phyloP scores from a whole-genome alignment of 2,888 invertebrate genomes.

The Limenitis camilla region DNA sequence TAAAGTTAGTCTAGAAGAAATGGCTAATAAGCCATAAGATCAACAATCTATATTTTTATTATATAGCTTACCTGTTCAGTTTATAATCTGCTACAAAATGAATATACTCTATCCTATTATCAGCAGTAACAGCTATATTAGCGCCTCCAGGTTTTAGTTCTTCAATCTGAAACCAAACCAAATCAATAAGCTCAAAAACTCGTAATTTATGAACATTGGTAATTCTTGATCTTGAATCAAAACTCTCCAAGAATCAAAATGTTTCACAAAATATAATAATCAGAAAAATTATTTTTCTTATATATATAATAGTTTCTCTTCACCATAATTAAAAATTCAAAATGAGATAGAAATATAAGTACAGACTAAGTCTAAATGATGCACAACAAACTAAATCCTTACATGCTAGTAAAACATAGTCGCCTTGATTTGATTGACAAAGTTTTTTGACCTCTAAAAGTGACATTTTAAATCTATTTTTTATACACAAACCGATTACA shows the following conservation, averaged over 20 bases:
- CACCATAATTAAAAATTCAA: no score
- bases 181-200: not conserved
- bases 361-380: no score
- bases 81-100: constrained; percentile 97
- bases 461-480: no score
- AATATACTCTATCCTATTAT: constrained; percentile 96
- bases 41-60: not conserved
- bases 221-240: no score
- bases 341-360: no score
- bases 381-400: no score
- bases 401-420: no score
- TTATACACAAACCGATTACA: not conserved
- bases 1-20: not conserved
- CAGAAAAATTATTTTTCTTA: no score
- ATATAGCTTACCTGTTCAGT: constrained; percentile 79
- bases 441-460: no score
- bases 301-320: not conserved
- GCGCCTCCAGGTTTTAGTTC: constrained; percentile 94
- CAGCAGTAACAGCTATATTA: constrained; percentile 91
- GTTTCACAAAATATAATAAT: no score
- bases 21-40: not conserved
- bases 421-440: no score
- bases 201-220: not conserved
- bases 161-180: constrained; percentile 73
- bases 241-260: no score